Evolutionary conservation across 1,140 invertebrate species (phyloP).

Genomic region (Maniola jurtina): DNA sequence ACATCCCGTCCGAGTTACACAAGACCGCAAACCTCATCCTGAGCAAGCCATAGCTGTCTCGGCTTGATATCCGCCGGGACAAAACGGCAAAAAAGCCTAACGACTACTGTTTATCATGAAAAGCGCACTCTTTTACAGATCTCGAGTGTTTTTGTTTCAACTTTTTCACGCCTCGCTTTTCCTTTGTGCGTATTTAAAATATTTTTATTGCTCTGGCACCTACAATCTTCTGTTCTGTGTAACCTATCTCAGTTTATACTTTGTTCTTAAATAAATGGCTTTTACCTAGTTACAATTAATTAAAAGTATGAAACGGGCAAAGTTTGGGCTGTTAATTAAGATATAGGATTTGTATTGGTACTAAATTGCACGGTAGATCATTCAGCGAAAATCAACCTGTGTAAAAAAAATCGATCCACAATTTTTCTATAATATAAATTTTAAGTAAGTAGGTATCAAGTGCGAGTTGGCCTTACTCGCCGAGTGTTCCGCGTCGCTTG

Average conservation of each 20-base stretch:
- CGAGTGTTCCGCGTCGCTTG: too few relatives aligned
- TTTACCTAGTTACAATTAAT: neutral
- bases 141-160: slow-evolving; percentile 33
- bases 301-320: neutral
- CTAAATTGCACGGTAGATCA: too few relatives aligned
- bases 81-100: slow-evolving; percentile 26
- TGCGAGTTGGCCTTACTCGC: too few relatives aligned
- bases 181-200: slow-evolving; percentile 31
- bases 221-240: slow-evolving; percentile 8
- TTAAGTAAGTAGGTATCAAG: too few relatives aligned
- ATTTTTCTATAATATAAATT: too few relatives aligned
- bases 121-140: slow-evolving; percentile 28
- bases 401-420: too few relatives aligned
- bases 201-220: slow-evolving; percentile 24
- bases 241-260: neutral
- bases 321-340: too few relatives aligned
- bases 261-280: slow-evolving; percentile 4
- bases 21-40: slow-evolving; percentile 35
- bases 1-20: slow-evolving; percentile 30
- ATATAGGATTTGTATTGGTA: too few relatives aligned
- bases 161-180: slow-evolving; percentile 27
- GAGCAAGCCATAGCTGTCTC: slow-evolving; percentile 26
- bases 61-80: slow-evolving; percentile 28
- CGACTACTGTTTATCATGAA: slow-evolving; percentile 26
- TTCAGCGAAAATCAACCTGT: too few relatives aligned